Evolutionary conservation across 92 coral and sea anemone genomes (phyloP).

Genomic region (Phenganax marumi): DNA sequence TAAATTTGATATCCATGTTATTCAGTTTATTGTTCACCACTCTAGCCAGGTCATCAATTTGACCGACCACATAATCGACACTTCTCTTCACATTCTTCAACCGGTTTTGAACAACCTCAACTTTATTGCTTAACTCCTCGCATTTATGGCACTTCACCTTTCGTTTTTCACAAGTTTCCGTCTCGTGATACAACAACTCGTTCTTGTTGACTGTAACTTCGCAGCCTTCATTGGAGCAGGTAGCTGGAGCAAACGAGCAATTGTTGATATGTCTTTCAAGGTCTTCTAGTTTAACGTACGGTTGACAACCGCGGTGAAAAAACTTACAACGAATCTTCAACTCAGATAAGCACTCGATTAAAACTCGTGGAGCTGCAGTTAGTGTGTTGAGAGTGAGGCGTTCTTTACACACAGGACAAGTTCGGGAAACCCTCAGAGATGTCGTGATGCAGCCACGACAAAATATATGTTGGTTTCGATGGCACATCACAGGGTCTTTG

Average conservation of each 20-base stretch:
- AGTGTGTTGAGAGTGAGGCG: slow-evolving; percentile 14
- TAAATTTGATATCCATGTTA: no score
- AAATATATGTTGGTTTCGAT: slow-evolving; percentile 56
- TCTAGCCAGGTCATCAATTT: no score
- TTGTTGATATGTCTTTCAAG: slow-evolving; percentile 25
- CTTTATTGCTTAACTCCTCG: no score
- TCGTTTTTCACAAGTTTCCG: neutral
- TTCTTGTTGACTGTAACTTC: neutral
- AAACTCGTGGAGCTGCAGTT: slow-evolving; percentile 52
- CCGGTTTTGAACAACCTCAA: no score
- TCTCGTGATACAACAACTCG: neutral
- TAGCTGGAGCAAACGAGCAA: slow-evolving; percentile 50
- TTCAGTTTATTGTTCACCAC: no score
- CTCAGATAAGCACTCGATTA: slow-evolving; percentile 49
- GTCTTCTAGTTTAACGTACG: slow-evolving; percentile 28
- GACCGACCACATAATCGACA: no score
- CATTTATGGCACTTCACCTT: no score
- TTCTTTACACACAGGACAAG: slow-evolving; percentile 63
- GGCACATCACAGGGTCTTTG: slow-evolving; percentile 61
- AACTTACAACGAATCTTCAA: slow-evolving; percentile 51
- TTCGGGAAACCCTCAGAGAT: slow-evolving; percentile 37
- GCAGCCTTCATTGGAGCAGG: slow-evolving; percentile 53
- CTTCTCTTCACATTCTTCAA: no score
- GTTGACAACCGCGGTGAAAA: slow-evolving; percentile 40
- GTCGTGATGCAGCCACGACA: slow-evolving; percentile 56